A percentile compares a stretch with the other conserved stretches of the same genome.
phyloP scores from a whole-genome alignment of 2,113 vertebrate species.

The Rhabdornis inornatus region DNA sequence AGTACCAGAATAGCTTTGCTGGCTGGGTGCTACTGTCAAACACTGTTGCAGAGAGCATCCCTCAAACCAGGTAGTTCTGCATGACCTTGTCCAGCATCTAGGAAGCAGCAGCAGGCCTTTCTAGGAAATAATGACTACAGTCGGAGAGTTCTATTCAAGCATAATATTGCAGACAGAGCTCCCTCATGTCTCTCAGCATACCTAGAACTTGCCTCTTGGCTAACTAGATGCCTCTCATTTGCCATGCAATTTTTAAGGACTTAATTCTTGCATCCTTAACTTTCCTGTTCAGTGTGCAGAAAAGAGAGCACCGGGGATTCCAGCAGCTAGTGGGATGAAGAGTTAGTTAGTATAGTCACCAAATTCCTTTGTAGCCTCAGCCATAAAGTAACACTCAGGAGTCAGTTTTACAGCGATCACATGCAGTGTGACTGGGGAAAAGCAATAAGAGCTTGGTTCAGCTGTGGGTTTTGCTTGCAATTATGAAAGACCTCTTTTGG shows the following conservation, averaged over 20 bases:
- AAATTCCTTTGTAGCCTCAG: neutral
- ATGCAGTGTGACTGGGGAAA: neutral
- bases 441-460: neutral
- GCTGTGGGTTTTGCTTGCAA: conserved; percentile 30
- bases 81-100: no score
- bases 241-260: neutral
- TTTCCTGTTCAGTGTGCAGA: neutral
- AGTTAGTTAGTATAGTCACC: neutral
- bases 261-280: neutral
- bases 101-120: neutral
- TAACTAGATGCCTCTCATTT: neutral
- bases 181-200: neutral
- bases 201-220: neutral
- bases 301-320: rapidly evolving
- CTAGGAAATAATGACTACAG: neutral
- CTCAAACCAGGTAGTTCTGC: neutral
- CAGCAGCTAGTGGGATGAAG: neutral
- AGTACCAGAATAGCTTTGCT: neutral
- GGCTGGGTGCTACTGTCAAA: neutral
- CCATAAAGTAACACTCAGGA: neutral
- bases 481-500: conserved; percentile 38
- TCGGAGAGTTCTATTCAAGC: neutral
- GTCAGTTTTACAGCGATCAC: neutral
- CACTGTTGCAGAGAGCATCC: neutral
- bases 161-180: neutral